A percentile compares a stretch with the other conserved stretches of the same genome.
Conservation (phyloP, 64 coral and sea anemone genomes). For the Exaiptasia diaphana region DNA sequence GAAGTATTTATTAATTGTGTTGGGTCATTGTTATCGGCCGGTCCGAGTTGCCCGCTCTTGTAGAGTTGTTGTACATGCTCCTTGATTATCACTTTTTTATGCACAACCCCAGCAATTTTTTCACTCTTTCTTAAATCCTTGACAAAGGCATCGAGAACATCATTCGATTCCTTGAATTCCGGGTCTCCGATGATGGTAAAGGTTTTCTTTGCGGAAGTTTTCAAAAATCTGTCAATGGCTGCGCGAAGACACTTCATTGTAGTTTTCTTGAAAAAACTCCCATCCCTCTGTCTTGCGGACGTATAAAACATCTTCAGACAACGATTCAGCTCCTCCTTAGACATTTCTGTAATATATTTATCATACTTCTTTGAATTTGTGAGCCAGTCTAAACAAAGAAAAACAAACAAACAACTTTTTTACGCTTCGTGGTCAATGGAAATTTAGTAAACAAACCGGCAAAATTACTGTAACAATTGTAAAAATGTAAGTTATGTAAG, state of each 20-base stretch:
- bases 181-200: conserved; percentile 30
- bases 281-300: conserved; percentile 51
- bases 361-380: conserved; percentile 20
- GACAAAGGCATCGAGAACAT: conserved; percentile 22
- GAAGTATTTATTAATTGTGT: conserved; percentile 1
- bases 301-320: conserved; percentile 63
- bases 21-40: conserved; percentile 10
- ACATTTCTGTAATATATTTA: conserved; percentile 63
- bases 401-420: not conserved
- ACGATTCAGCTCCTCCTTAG: conserved; percentile 51
- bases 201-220: conserved; percentile 15
- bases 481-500: not conserved
- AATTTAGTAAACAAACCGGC: no score
- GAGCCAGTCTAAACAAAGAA: conserved; percentile 34
- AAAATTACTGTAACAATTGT: not conserved
- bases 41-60: conserved; percentile 25
- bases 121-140: conserved; percentile 34
- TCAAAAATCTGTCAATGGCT: conserved; percentile 48
- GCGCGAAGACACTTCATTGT: conserved; percentile 58
- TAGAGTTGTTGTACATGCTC: conserved; percentile 29
- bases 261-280: conserved; percentile 35
- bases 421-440: no score
- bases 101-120: conserved; percentile 37
- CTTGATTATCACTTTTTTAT: conserved; percentile 16
- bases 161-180: conserved; percentile 26